Evolutionary conservation across 2,113 vertebrate genomes (phyloP).

Genomic region (Chloebia gouldiae): DNA sequence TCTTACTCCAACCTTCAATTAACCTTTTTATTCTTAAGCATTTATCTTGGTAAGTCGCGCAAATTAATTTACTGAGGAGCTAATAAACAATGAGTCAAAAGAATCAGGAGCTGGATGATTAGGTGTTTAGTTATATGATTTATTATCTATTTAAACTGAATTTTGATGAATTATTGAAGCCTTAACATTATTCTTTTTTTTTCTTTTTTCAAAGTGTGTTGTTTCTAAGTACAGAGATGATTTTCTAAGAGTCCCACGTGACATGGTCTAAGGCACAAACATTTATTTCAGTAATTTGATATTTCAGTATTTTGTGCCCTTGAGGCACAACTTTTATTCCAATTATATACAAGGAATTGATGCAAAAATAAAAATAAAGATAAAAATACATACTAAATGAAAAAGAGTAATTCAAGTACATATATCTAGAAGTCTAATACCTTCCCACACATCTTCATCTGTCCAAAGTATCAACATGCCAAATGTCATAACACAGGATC

Average conservation of each 20-base stretch:
- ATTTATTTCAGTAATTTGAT: not conserved
- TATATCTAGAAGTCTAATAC: not conserved
- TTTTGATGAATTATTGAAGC: constrained; percentile 39
- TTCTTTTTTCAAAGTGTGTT: not conserved
- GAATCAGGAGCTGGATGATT: constrained; percentile 13
- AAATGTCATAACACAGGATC: not conserved
- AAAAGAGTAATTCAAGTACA: not conserved
- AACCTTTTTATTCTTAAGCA: constrained; percentile 56
- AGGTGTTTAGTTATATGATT: not conserved
- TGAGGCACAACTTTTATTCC: not conserved
- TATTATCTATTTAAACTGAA: constrained; percentile 49
- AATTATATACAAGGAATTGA: not conserved
- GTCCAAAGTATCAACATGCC: not conserved
- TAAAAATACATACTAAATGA: not conserved
- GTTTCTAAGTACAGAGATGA: not conserved
- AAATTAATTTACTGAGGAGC: constrained; percentile 48
- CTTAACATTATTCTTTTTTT: not conserved
- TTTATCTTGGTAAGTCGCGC: constrained; percentile 1
- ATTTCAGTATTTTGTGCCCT: not conserved
- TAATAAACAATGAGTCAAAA: constrained; percentile 32
- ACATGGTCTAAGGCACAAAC: not conserved
- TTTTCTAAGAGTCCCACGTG: not conserved
- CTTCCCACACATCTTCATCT: not conserved
- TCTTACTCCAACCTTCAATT: constrained; percentile 57
- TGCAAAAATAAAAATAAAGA: not conserved